A percentile compares a stretch with the other conserved stretches of the same genome.
These are phyloP conservation scores for Gallinago jamesoni DNA, from an alignment of 2,113 vertebrate species.

Conservation along the genomic window DNA sequence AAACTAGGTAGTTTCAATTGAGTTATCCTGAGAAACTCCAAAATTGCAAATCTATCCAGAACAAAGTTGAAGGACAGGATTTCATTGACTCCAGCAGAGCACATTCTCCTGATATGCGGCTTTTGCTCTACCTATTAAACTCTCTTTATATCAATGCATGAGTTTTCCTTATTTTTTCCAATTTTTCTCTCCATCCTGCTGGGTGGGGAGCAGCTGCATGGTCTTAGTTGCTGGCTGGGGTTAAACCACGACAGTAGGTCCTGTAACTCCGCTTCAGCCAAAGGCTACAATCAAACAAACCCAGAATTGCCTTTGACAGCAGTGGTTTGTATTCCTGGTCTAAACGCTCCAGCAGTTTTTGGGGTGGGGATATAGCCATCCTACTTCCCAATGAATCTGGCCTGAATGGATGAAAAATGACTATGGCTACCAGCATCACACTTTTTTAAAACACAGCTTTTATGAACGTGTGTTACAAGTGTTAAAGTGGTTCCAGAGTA, in stretches of 20 bases:
- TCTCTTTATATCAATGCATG: neutral
- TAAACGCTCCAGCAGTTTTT: neutral
- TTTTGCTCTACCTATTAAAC: neutral
- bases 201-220: neutral
- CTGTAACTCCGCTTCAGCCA: neutral
- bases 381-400: neutral
- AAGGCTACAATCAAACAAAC: neutral
- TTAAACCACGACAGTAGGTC: neutral
- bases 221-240: neutral
- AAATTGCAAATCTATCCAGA: neutral
- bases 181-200: neutral
- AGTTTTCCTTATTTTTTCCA: neutral
- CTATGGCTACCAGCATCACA: neutral
- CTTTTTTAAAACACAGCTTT: neutral
- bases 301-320: neutral
- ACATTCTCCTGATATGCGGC: neutral
- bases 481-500: neutral
- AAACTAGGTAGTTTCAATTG: neutral
- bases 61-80: neutral
- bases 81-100: neutral
- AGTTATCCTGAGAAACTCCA: neutral
- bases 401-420: neutral
- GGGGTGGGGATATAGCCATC: neutral
- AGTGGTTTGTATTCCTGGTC: neutral
- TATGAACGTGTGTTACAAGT: accelerated